Conservation (phyloP, 2,888 invertebrate genomes). For the Hirudinaria manillensis region DNA sequence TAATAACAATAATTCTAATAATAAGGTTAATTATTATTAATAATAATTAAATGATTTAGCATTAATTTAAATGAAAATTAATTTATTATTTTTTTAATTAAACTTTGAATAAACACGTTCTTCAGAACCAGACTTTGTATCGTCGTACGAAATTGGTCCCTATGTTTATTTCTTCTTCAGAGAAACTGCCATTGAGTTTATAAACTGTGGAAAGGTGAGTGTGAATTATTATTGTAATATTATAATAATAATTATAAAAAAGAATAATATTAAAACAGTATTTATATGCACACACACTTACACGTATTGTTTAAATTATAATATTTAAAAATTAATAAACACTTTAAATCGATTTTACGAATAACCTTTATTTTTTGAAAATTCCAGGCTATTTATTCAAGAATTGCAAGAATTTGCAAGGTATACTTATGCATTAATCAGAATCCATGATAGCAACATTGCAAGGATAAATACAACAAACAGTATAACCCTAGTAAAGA, state of each 20-base stretch:
- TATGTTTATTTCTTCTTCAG: slow-evolving; percentile 85
- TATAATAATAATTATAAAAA: not conserved
- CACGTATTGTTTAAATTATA: too few relatives aligned
- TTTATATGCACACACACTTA: too few relatives aligned
- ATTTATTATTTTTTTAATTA: too few relatives aligned
- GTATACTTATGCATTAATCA: slow-evolving; percentile 37
- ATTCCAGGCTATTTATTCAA: slow-evolving; percentile 74
- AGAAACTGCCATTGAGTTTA: slow-evolving; percentile 83
- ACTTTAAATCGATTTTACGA: not conserved
- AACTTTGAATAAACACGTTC: too few relatives aligned
- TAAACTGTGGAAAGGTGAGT: slow-evolving; percentile 84
- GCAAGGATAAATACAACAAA: too few relatives aligned
- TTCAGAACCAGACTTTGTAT: slow-evolving; percentile 80
- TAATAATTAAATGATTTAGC: too few relatives aligned
- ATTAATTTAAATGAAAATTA: too few relatives aligned
- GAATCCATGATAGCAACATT: too few relatives aligned
- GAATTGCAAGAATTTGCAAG: slow-evolving; percentile 85
- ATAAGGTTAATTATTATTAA: too few relatives aligned
- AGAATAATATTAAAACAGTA: not conserved
- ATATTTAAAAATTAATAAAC: too few relatives aligned
- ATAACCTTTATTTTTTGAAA: slow-evolving; percentile 31
- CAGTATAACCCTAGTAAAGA: too few relatives aligned
- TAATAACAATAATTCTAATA: too few relatives aligned
- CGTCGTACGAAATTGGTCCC: slow-evolving; percentile 78
- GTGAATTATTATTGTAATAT: not conserved